Base-by-base conservation (phyloP, 2,113 vertebrate species). In the Dendrocopos noguchii region DNA sequence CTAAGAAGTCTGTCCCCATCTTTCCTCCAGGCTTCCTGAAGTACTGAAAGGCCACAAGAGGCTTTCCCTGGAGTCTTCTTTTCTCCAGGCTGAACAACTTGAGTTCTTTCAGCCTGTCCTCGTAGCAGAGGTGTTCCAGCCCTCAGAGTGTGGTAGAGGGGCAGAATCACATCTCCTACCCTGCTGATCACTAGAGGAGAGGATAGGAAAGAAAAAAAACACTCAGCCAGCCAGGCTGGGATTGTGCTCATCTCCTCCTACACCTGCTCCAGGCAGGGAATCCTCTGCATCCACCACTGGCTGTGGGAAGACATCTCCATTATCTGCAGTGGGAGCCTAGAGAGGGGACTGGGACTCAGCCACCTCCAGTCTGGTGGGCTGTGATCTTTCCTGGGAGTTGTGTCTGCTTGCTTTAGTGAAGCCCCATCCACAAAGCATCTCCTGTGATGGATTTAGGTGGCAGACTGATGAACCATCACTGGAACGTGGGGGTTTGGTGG, bases 401-500 rank as follows among this genome's bases (percentile, higher is more conserved):
- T 0, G 0, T 7, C 68, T 34, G 27, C 65, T 66, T 47, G 6
- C 46, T 63, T 61, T 72, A 31, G 15, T 53, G 52, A 34, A 71
- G 9, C 21, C 9, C 0, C 2, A 2, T 39, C 72, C 46, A 4
- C 39, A 33, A 4, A 57, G 11, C 31, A 8, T 33, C 15, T 53
- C 59, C 55, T 17, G 0, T 6, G 65, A 11, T 2, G 39, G 56
- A 27, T 86, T 22, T 31, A 47, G 56, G n/a, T 71, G 77, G 46
- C 71, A 72, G 79, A 64, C n/a, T 1, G 2, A 6, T 3, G 64
- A 36, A 50, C 50, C 44, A 28, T 27, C 3, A 0, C 25, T 52
- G 63, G 18, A 39, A 27, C 0, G 2, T 22, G 42, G 4, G 3
- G 3, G n/a, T 64, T 39, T 3, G 2, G 14, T 46, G 46, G 29